Percentiles rank a stretch among this genome's conserved stretches.
Conservation (phyloP, 2,113 vertebrate genomes). For the Trichechus manatus region DNA sequence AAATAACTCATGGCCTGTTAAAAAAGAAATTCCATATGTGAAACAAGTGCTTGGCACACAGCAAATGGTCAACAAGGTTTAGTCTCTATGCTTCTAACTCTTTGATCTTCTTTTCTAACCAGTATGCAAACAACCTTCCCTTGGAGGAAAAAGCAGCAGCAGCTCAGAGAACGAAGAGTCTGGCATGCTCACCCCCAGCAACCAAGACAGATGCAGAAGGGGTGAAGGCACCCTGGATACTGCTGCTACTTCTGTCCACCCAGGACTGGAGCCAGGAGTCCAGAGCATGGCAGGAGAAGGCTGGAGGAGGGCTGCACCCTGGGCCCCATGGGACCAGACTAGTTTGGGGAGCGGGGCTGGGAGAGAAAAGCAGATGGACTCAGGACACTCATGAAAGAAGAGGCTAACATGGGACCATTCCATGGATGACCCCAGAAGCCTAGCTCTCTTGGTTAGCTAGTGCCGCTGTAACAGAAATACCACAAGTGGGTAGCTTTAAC, state of each 20-base stretch:
- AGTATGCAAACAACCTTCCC: background rate
- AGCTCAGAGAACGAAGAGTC: background rate
- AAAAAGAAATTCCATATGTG: background rate
- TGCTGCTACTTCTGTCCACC: rapidly evolving
- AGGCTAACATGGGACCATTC: rapidly evolving
- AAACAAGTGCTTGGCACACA: background rate
- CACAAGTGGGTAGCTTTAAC: too few species aligned
- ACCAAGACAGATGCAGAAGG: background rate
- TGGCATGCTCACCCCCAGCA: background rate
- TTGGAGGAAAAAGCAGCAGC: background rate
- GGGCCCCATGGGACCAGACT: background rate
- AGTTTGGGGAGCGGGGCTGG: background rate
- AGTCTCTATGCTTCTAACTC: background rate
- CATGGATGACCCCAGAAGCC: background rate
- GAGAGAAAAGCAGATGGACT: background rate
- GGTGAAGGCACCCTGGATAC: background rate
- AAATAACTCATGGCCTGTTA: background rate
- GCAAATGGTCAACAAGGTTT: background rate
- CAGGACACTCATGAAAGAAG: background rate
- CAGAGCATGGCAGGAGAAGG: background rate
- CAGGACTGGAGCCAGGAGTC: background rate
- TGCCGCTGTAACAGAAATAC: too few species aligned
- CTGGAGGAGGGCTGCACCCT: too few species aligned
- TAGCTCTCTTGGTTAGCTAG: too few species aligned
- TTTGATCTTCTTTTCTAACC: background rate